Percentiles rank a stretch among this genome's conserved stretches.
phyloP scores from a whole-genome alignment of 2,797 vertebrate genomes.

The Morus bassanus region DNA sequence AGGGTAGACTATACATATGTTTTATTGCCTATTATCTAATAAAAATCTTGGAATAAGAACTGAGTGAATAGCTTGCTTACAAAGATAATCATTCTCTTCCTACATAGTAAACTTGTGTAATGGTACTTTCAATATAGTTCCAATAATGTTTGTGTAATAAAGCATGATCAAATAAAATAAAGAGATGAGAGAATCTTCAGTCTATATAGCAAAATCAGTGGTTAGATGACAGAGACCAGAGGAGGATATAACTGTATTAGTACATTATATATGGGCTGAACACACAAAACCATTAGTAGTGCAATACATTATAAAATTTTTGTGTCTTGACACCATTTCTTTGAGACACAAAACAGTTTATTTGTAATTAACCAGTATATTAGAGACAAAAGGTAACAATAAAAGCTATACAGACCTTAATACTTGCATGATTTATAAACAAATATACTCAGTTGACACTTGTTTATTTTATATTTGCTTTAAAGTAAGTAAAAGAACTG shows the following conservation, averaged over 20 bases:
- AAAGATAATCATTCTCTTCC: background rate
- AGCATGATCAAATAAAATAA: background rate
- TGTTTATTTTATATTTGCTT: background rate
- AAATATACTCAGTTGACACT: background rate
- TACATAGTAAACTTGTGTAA: background rate
- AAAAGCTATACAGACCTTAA: background rate
- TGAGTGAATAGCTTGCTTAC: background rate
- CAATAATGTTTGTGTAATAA: background rate
- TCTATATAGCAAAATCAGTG: background rate
- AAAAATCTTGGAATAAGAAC: background rate
- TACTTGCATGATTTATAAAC: background rate
- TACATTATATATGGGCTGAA: background rate
- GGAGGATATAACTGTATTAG: background rate
- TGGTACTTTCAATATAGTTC: background rate
- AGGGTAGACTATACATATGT: background rate
- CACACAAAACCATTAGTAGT: background rate
- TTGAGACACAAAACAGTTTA: background rate
- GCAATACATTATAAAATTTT: background rate
- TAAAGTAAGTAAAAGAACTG: background rate
- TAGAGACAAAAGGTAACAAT: background rate
- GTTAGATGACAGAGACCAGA: background rate
- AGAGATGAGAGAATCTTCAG: background rate
- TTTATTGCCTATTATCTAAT: background rate
- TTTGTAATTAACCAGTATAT: background rate
- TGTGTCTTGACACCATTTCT: background rate